Evolutionary conservation across 92 coral and sea anemone genomes (phyloP).

Genomic region (Blastomussa wellsi): DNA sequence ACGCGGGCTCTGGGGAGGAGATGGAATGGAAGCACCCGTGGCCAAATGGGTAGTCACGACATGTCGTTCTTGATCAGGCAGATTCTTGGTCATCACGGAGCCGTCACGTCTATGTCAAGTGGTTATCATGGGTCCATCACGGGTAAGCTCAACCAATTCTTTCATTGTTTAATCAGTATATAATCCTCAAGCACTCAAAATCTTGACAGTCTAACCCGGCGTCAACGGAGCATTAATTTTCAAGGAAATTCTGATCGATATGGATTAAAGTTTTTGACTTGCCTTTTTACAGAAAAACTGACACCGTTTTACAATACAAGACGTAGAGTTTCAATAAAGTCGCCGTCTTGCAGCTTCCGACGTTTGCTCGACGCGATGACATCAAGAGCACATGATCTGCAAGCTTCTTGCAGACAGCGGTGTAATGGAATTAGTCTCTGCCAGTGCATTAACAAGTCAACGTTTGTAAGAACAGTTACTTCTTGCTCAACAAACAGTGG

Average conservation of each 20-base stretch:
- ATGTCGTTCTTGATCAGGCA: too few species aligned
- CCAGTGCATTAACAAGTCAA: not conserved
- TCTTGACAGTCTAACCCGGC: too few species aligned
- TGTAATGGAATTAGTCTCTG: not conserved
- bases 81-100: too few species aligned
- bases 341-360: not conserved
- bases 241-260: not conserved
- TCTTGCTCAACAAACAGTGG: not conserved
- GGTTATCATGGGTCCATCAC: too few species aligned
- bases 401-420: not conserved
- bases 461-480: not conserved
- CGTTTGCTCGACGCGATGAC: slow-evolving; percentile 1
- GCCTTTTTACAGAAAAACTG: not conserved
- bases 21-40: too few species aligned
- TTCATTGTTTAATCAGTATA: too few species aligned
- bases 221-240: too few species aligned
- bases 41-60: too few species aligned
- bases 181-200: too few species aligned
- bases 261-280: not conserved
- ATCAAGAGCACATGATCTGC: not conserved
- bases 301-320: not conserved
- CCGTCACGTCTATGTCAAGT: too few species aligned
- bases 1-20: too few species aligned
- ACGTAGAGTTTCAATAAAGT: not conserved
- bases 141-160: too few species aligned